Evolutionary conservation across 2,797 vertebrate species (phyloP).

Genomic region (Cyprinodon diabolis): DNA sequence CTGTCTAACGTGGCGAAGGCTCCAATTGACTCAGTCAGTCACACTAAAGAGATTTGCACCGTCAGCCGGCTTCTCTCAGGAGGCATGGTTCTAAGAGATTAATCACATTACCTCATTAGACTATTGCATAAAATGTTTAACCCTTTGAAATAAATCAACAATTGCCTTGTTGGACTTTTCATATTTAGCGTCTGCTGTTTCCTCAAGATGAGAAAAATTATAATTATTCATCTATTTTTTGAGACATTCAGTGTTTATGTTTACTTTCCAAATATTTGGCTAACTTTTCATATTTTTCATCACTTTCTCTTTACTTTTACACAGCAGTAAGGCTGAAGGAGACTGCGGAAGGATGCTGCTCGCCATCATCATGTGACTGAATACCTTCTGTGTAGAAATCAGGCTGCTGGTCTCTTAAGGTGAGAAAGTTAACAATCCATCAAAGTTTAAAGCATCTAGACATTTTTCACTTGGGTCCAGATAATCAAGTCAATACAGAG

Average conservation of each 20-base stretch:
- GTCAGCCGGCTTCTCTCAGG: neutral
- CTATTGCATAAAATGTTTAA: neutral
- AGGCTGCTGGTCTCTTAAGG: no score
- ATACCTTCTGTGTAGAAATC: no score
- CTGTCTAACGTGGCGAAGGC: neutral
- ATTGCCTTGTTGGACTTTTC: neutral
- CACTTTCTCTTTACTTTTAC: no score
- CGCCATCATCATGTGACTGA: no score
- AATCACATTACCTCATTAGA: neutral
- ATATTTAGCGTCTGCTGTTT: neutral
- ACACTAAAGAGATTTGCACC: neutral
- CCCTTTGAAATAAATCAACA: neutral
- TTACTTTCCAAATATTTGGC: neutral
- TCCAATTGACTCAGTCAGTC: neutral
- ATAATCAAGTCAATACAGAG: no score
- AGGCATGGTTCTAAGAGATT: neutral
- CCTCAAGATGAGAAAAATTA: no score
- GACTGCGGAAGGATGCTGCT: no score
- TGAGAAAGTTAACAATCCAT: no score
- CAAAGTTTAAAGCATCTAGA: no score
- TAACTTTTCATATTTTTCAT: no score
- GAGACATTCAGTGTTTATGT: neutral
- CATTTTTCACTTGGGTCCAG: no score
- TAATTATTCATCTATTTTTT: neutral
- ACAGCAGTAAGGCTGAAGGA: no score